These are phyloP conservation scores for Vombatus ursinus DNA, from an alignment of 2,113 vertebrate species.

Conservation along the genomic window DNA sequence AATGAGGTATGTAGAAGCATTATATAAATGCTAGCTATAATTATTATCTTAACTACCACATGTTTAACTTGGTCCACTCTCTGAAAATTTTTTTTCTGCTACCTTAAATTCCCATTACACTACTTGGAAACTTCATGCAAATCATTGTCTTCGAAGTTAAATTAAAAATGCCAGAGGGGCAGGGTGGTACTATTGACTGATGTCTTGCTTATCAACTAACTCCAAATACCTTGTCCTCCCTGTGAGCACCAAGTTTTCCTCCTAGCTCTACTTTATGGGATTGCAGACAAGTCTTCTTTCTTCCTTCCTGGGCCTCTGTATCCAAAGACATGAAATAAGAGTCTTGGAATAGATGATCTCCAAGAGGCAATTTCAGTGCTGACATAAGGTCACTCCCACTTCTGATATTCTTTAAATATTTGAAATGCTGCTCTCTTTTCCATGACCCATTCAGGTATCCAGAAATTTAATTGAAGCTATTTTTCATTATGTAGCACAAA, in stretches of 20 bases:
- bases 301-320: neutral
- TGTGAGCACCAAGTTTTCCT: neutral
- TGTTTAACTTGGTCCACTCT: neutral
- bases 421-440: neutral
- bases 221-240: neutral
- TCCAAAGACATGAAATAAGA: neutral
- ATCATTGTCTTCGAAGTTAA: neutral
- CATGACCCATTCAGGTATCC: neutral
- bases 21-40: neutral
- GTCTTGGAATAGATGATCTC: neutral
- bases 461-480: neutral
- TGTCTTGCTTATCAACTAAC: neutral
- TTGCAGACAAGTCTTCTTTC: too few species aligned
- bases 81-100: neutral
- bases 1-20: too few species aligned
- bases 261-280: neutral
- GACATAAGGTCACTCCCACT: neutral
- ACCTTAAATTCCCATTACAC: too few species aligned
- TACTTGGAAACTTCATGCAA: neutral
- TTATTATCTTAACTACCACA: neutral
- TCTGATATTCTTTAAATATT: neutral
- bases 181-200: neutral
- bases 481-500: neutral
- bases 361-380: neutral
- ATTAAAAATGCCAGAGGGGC: neutral